These are phyloP conservation scores for Morone chrysops DNA, from an alignment of 2,113 vertebrate genomes.

Conservation along the genomic window DNA sequence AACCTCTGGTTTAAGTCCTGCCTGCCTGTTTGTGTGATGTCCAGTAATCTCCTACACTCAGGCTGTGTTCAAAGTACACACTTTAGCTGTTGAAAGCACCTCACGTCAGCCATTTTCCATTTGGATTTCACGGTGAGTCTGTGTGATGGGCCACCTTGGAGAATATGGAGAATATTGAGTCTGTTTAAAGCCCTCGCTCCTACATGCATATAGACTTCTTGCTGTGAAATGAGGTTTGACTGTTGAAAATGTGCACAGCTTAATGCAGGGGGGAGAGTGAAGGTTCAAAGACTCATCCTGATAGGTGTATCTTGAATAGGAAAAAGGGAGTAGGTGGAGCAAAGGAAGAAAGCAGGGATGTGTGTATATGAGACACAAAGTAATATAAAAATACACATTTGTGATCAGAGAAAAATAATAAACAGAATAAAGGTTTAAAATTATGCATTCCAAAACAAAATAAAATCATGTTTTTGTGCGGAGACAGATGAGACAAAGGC, in stretches of 20 bases:
- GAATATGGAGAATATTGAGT: conserved; percentile 50
- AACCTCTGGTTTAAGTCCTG: conserved; percentile 21
- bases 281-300: conserved; percentile 39
- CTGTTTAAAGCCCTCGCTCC: conserved; percentile 47
- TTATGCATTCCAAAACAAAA: neutral
- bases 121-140: conserved; percentile 62
- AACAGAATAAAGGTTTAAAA: neutral
- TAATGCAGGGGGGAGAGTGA: conserved; percentile 30
- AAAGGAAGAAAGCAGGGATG: neutral
- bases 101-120: conserved; percentile 51
- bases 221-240: conserved; percentile 61
- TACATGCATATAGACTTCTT: conserved; percentile 16
- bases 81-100: conserved; percentile 50
- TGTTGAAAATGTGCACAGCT: conserved; percentile 56
- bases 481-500: conserved; percentile 15
- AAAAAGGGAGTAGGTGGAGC: neutral
- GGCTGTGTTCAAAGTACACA: conserved; percentile 52
- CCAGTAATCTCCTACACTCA: conserved; percentile 37
- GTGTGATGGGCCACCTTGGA: conserved; percentile 35
- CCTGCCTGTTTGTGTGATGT: conserved; percentile 16
- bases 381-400: conserved; percentile 20
- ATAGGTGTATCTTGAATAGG: conserved; percentile 26
- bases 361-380: neutral
- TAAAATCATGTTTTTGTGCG: neutral
- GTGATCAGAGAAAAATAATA: neutral